Evolutionary conservation across 2,888 invertebrate genomes (phyloP).

Genomic region (Xestoiulus laeticollis): DNA sequence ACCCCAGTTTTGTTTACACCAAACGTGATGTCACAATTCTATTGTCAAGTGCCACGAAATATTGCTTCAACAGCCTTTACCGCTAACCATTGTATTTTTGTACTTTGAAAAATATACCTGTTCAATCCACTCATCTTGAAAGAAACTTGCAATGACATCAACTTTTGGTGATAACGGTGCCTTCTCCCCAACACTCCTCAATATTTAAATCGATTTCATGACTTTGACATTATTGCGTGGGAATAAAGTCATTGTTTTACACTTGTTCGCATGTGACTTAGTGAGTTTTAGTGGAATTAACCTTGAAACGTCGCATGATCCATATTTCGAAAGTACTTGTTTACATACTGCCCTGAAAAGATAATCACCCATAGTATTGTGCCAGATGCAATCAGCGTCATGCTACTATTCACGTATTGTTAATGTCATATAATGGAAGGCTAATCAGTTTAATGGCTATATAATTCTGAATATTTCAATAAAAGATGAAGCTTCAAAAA

Average conservation of each 20-base stretch:
- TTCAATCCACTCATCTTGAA: not conserved
- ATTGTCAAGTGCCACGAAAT: too few relatives aligned
- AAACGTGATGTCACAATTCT: too few relatives aligned
- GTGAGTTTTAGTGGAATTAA: not conserved
- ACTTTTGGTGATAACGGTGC: not conserved
- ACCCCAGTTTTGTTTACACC: too few relatives aligned
- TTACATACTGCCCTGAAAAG: not conserved
- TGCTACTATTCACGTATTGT: too few relatives aligned
- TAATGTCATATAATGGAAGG: not conserved
- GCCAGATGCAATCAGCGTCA: not conserved
- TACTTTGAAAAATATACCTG: not conserved
- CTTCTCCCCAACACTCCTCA: not conserved
- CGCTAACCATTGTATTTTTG: not conserved
- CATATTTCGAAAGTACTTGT: not conserved
- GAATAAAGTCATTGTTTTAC: not conserved
- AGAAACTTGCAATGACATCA: not conserved
- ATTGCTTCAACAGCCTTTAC: not conserved
- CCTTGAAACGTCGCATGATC: not conserved
- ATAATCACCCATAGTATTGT: not conserved
- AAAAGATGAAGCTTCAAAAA: not conserved
- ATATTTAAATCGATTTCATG: not conserved
- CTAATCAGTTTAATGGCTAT: not conserved
- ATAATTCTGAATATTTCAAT: slow-evolving; percentile 11
- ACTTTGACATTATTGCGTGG: not conserved
- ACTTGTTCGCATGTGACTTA: not conserved